phyloP scores from a whole-genome alignment of 2,888 invertebrate species.

The Taphrorychus bicolor region DNA sequence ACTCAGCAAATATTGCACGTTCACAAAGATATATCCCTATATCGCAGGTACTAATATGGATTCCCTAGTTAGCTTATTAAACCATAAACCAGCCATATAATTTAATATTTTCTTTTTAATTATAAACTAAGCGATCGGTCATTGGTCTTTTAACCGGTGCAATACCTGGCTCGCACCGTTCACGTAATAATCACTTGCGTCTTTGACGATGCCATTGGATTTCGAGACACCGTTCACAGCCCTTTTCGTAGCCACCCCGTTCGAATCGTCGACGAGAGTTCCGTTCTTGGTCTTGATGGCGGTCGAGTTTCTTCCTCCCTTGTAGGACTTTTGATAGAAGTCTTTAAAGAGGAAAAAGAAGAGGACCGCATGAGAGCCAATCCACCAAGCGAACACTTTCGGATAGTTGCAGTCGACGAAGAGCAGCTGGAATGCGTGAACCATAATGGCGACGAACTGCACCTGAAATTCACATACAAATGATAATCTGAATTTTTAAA shows the following conservation, averaged over 20 bases:
- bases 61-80: slow-evolving; percentile 28
- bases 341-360: slow-evolving; percentile 95
- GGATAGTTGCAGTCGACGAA: slow-evolving; percentile 94
- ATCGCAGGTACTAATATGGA: slow-evolving; percentile 36
- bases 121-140: slow-evolving; percentile 24
- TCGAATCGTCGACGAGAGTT: background rate
- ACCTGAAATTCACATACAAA: slow-evolving; percentile 71
- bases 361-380: slow-evolving; percentile 93
- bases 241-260: slow-evolving; percentile 16
- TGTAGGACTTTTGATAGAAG: slow-evolving; percentile 87
- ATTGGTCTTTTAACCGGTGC: slow-evolving; percentile 50
- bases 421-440: slow-evolving; percentile 91
- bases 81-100: slow-evolving; percentile 15
- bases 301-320: slow-evolving; percentile 46
- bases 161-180: slow-evolving; percentile 47
- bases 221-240: slow-evolving; percentile 48
- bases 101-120: slow-evolving; percentile 24
- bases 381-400: slow-evolving; percentile 94
- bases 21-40: slow-evolving; percentile 4
- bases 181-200: slow-evolving; percentile 62
- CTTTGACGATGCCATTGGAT: slow-evolving; percentile 32
- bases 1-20: slow-evolving; percentile 8
- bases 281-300: background rate
- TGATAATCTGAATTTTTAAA: too few relatives aligned
- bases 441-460: slow-evolving; percentile 89